Conservation (phyloP, 2,888 invertebrate species). For the Meghimatium bilineatum region DNA sequence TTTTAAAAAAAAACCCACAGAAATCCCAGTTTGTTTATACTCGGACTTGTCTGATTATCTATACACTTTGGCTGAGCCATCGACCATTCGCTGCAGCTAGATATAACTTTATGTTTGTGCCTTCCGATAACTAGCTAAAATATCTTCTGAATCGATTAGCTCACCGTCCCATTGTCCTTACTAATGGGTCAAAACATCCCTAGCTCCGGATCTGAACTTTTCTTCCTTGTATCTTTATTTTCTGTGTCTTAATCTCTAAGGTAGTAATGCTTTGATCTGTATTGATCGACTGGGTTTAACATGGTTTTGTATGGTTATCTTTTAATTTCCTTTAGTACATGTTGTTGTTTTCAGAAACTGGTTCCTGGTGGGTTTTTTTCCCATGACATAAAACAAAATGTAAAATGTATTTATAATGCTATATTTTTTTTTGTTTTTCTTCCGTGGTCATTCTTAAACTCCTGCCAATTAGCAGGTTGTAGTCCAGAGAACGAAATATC, state of each 20-base stretch:
- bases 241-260: not conserved
- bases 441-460: no score
- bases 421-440: no score
- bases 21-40: no score
- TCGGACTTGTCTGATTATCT: no score
- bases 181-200: conserved; percentile 22
- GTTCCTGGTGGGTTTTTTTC: no score
- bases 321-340: not conserved
- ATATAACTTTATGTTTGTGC: not conserved
- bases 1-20: no score
- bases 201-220: conserved; percentile 24
- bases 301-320: not conserved
- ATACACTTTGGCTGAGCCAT: no score
- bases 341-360: not conserved
- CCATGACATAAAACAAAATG: no score
- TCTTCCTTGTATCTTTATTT: not conserved
- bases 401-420: no score
- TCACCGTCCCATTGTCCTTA: not conserved
- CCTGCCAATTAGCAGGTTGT: no score
- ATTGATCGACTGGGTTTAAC: conserved; percentile 7
- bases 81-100: not conserved
- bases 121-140: not conserved
- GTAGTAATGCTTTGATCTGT: conserved; percentile 12
- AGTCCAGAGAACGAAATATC: no score
- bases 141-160: conserved; percentile 8